phyloP scores from a whole-genome alignment of 2,113 vertebrate genomes.

The Eulemur rufifrons region DNA sequence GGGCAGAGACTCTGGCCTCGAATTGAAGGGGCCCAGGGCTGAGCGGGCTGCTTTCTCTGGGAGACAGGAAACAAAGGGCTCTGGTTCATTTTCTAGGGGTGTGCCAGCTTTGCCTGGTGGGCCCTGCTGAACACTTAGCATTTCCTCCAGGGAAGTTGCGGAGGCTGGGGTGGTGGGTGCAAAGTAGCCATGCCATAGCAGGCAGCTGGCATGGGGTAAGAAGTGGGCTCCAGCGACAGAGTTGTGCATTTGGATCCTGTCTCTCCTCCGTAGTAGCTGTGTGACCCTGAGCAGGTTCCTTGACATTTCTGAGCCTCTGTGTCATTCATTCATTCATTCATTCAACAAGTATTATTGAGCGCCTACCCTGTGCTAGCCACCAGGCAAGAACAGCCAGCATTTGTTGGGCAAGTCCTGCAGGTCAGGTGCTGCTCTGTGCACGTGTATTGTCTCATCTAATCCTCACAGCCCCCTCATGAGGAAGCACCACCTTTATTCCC shows the following conservation, averaged over 20 bases:
- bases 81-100: neutral
- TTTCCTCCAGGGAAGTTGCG: neutral
- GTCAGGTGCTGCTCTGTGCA: fast-evolving
- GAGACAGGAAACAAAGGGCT: neutral
- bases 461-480: neutral
- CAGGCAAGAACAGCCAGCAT: neutral
- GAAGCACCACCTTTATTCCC: neutral
- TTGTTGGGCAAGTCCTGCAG: no score
- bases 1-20: neutral
- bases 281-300: neutral
- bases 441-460: neutral
- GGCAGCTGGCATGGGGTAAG: neutral
- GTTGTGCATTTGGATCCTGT: neutral
- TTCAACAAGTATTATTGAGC: neutral
- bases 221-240: neutral
- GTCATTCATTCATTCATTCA: neutral
- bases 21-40: neutral
- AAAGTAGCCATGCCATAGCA: neutral
- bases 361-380: neutral
- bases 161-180: no score
- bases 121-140: neutral
- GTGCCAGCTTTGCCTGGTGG: neutral
- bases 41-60: neutral
- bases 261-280: neutral
- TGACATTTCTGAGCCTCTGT: neutral